Percentiles rank a stretch among this genome's conserved stretches.
phyloP scores from a whole-genome alignment of 2,888 invertebrate genomes.

The Chrysolina haemoptera region DNA sequence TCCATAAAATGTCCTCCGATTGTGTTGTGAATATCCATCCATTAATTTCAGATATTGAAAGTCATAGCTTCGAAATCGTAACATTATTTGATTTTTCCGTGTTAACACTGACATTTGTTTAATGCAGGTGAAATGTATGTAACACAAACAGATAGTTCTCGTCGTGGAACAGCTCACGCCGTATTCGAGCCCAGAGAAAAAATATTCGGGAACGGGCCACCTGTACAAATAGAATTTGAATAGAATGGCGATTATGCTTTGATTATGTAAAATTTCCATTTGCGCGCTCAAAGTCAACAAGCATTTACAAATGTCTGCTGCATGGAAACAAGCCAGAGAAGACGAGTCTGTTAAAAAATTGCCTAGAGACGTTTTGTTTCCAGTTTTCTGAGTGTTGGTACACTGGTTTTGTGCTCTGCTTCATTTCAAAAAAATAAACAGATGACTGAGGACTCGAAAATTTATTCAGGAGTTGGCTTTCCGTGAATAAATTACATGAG shows the following conservation, averaged over 20 bases:
- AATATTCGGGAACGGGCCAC: constrained; percentile 49
- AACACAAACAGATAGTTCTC: constrained; percentile 7
- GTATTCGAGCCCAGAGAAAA: constrained; percentile 19
- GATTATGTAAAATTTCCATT: constrained; percentile 56
- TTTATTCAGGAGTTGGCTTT: background rate
- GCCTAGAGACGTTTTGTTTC: constrained; percentile 15
- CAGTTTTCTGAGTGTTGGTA: constrained; percentile 3
- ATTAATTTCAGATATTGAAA: no score
- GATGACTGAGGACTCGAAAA: background rate
- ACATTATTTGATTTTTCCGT: no score
- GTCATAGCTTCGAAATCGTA: no score
- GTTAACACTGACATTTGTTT: background rate
- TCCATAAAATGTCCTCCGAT: no score
- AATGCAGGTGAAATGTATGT: background rate
- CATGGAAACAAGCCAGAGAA: constrained; percentile 37
- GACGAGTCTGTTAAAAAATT: constrained; percentile 27
- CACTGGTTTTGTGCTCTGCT: background rate
- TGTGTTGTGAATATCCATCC: no score
- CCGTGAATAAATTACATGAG: background rate
- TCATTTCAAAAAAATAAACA: constrained; percentile 5
- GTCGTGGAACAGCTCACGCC: background rate
- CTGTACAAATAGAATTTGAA: constrained; percentile 57
- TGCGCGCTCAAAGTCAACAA: constrained; percentile 56
- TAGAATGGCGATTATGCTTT: constrained; percentile 50
- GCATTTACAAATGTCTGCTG: constrained; percentile 47